Base-by-base conservation (phyloP, 2,888 invertebrate species). In the Tenthredo livida region DNA sequence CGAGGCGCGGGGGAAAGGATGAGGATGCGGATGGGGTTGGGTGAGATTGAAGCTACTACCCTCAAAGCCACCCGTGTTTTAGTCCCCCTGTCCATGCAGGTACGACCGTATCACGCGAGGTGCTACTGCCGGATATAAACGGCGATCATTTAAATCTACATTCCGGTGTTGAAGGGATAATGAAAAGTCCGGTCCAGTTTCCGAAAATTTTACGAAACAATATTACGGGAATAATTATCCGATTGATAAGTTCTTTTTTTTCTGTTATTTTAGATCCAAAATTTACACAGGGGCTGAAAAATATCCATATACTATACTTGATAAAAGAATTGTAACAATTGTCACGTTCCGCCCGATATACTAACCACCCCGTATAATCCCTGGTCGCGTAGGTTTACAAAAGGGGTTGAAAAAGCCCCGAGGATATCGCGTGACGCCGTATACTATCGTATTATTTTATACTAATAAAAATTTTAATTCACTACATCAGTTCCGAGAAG, bases 91-190 rank as follows among this genome's bases (percentile, higher is more conserved):
- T 80, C 47, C 58, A 80, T 61, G 61, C 61, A 61, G 58, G 40
- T 40, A 80, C 40, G 15, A 80, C 80, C 15, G 21, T 58, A 47
- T 50, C 80, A 80, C 80, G 80, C 80, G 80, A 80, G 80, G 80
- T 80, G 40, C 33, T 47, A 58, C 58, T 12, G 54, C 58, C 40
- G 25, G 33, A 61, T 58, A 33, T 77, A 77, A 50, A 77, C 77
- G 77, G 47, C 33, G 33, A 54, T 50, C 77, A 10, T 77, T 77
- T 77, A 29, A 25, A 77, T 25, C 50, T 54, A 33, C 15, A 21
- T 47, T 21, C 12, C 61, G 37, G n/a, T 21, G 7, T n/a, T 17
- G n/a, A 17, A 40, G 21, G 17, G 25, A 12, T 43, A 73, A n/a
- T 3, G 2, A n/a, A 73, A 73, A 61, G 0, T 61, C 2, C 61